Percentiles rank a stretch among this genome's conserved stretches.
Evolutionary conservation across 2,113 vertebrate genomes (phyloP).

Genomic region (Theristicus caerulescens): DNA sequence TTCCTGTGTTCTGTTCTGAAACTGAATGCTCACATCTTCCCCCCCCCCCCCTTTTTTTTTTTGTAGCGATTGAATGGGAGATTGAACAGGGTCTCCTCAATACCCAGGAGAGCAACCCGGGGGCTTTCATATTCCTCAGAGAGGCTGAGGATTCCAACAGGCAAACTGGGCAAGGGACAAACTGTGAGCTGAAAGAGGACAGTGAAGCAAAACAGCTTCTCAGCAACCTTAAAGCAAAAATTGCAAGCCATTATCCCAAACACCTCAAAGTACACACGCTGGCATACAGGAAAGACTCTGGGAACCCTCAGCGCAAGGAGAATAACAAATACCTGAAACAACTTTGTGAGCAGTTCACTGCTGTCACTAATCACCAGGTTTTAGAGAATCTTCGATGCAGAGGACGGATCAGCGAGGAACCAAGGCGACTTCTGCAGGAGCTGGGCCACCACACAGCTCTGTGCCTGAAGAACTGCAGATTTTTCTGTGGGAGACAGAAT

Average conservation of each 20-base stretch:
- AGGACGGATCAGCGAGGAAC: not conserved
- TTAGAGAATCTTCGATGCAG: not conserved
- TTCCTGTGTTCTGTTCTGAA: not conserved
- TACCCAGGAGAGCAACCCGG: not conserved
- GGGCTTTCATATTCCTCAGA: slow-evolving; percentile 75
- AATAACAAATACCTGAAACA: slow-evolving; percentile 75
- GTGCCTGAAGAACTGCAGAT: slow-evolving; percentile 20
- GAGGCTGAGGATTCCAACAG: slow-evolving; percentile 69
- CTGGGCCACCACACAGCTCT: slow-evolving; percentile 64
- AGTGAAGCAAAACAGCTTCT: slow-evolving; percentile 73
- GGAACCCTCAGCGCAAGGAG: slow-evolving; percentile 64
- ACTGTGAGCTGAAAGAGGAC: slow-evolving; percentile 50
- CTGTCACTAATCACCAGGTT: slow-evolving; percentile 73
- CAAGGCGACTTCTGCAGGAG: slow-evolving; percentile 66
- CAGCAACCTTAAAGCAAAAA: slow-evolving; percentile 69
- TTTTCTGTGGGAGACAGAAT: slow-evolving; percentile 71
- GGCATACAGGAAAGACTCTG: slow-evolving; percentile 64
- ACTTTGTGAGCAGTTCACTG: slow-evolving; percentile 77
- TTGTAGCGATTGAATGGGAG: slow-evolving; percentile 76
- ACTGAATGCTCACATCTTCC: not conserved
- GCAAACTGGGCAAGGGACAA: slow-evolving; percentile 49
- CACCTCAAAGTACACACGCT: slow-evolving; percentile 69
- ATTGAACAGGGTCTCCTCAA: slow-evolving; percentile 73
- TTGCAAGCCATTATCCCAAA: not conserved
- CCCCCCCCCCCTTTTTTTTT: not conserved